Conservation (phyloP, 2,888 invertebrate genomes). For the Rhorus exstirpatorius region DNA sequence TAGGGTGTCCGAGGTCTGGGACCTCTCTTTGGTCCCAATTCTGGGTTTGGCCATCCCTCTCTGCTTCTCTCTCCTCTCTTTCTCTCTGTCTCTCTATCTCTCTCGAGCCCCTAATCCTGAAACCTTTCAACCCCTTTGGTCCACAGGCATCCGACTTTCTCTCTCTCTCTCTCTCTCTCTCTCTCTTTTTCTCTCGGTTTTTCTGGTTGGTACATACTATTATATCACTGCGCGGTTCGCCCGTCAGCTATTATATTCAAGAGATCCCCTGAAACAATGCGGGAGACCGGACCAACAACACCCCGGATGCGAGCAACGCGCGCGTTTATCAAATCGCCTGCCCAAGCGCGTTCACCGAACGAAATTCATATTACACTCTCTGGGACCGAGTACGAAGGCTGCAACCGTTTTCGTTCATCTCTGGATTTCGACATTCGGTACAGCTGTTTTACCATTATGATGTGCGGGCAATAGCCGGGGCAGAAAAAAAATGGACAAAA, state of each 20-base stretch:
- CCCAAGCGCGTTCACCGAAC: slow-evolving; percentile 65
- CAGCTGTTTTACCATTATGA: slow-evolving; percentile 56
- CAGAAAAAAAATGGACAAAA: slow-evolving; percentile 27
- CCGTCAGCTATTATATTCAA: slow-evolving; percentile 80
- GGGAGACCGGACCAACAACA: slow-evolving; percentile 81
- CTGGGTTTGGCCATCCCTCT: neutral
- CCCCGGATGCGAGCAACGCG: slow-evolving; percentile 81
- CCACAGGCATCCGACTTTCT: slow-evolving; percentile 44
- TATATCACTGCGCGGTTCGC: slow-evolving; percentile 72
- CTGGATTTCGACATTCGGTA: slow-evolving; percentile 42
- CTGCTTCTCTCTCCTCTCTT: too few relatives aligned
- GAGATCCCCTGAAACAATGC: slow-evolving; percentile 83
- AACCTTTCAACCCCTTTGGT: slow-evolving; percentile 77
- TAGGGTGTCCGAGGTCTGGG: slow-evolving; percentile 67
- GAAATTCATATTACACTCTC: slow-evolving; percentile 51
- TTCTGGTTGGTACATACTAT: slow-evolving; percentile 67
- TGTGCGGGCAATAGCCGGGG: slow-evolving; percentile 31
- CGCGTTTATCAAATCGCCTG: slow-evolving; percentile 81
- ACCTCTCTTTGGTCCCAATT: slow-evolving; percentile 31
- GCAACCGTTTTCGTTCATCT: slow-evolving; percentile 69
- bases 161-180: slow-evolving; percentile 35
- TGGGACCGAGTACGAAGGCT: slow-evolving; percentile 74
- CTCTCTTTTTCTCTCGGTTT: slow-evolving; percentile 69
- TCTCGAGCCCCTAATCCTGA: slow-evolving; percentile 66
- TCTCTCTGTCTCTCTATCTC: slow-evolving; percentile 23